Percentiles rank a stretch among this genome's conserved stretches.
Conservation (phyloP, 2,888 invertebrate species). For the Lycocerus yunnanus region DNA sequence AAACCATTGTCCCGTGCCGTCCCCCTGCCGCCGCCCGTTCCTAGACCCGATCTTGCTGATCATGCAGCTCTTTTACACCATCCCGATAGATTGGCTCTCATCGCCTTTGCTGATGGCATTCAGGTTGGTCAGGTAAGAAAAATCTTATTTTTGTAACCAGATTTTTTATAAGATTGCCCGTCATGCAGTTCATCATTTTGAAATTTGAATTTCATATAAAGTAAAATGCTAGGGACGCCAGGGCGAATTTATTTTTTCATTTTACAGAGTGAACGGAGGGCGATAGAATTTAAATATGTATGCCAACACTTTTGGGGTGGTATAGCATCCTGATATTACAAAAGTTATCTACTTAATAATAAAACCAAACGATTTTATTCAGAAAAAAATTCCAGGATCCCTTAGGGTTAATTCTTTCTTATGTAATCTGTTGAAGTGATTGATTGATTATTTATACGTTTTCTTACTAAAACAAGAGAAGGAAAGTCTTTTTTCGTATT, state of each 20-base stretch:
- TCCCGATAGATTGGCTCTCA: slow-evolving; percentile 60
- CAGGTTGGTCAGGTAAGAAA: slow-evolving; percentile 51
- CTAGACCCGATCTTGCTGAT: slow-evolving; percentile 44
- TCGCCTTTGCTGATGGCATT: slow-evolving; percentile 60
- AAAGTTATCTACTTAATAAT: background rate
- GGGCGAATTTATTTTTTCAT: background rate
- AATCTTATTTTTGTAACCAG: slow-evolving; percentile 1
- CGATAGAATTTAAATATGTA: background rate
- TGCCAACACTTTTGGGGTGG: background rate
- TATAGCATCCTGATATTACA: background rate
- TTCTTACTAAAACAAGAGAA: background rate
- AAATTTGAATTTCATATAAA: background rate
- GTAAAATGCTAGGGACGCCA: background rate
- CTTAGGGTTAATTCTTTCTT: background rate
- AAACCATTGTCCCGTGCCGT: slow-evolving; percentile 47
- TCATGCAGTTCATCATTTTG: background rate
- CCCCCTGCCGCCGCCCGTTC: slow-evolving; percentile 43
- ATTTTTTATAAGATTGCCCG: background rate
- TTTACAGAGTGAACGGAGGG: background rate
- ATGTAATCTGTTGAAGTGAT: background rate
- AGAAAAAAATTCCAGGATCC: background rate
- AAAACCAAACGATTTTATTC: background rate
- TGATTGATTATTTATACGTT: background rate
- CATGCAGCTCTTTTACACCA: slow-evolving; percentile 52
- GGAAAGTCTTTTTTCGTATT: background rate